Evolutionary conservation across 2,113 vertebrate genomes (phyloP), one percentile per base, ranked within the genome.

Genomic region (Vanacampus margaritifer): DNA sequence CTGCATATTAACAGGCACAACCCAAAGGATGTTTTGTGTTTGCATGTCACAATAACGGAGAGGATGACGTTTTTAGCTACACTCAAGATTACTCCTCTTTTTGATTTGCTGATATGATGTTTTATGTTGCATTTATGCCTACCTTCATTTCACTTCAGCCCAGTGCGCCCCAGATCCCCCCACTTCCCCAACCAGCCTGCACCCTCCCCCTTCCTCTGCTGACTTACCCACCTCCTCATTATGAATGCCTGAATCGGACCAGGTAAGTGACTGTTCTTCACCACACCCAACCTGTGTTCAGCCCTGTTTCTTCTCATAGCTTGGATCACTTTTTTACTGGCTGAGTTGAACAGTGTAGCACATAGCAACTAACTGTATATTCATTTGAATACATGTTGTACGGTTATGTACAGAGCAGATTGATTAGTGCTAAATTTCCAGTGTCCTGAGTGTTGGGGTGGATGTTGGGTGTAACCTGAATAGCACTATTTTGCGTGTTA

Each of bases 221-320:
- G 94, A 95, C 83, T 88, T 84, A 82, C 81, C 92, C 87, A 94
- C 93, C 89, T 91, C 91, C 93, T 94, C 89, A 90, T 93, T 92
- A 94, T 95, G 95, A 94, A 93, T 92, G 94, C 94, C 91, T 97
- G 92, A 96, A 87, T 86, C 84, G 83, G 90, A 79, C 59, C 74
- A 95, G 93, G 96, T 98, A 94, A 98, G 96, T 91, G 24, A 71
- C 61, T 37, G 57, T 75, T 67, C 76, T 65, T 64, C 64, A 60
- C 64, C 61, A 63, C 63, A 68, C 24, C 9, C 13, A 9, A 3
- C 43, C n/a, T 36, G 39, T 36, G 0, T 65, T 45, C 51, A 16
- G 16, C 56, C 50, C n/a, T 6, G 16, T 65, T 65, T 32, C 24
- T 3, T 35, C 17, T 35, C 45, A 50, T 26, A 6, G 28, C 46